Evolutionary conservation across 2,888 invertebrate genomes (phyloP).

Genomic region (Brachypalpus laphriformis): DNA sequence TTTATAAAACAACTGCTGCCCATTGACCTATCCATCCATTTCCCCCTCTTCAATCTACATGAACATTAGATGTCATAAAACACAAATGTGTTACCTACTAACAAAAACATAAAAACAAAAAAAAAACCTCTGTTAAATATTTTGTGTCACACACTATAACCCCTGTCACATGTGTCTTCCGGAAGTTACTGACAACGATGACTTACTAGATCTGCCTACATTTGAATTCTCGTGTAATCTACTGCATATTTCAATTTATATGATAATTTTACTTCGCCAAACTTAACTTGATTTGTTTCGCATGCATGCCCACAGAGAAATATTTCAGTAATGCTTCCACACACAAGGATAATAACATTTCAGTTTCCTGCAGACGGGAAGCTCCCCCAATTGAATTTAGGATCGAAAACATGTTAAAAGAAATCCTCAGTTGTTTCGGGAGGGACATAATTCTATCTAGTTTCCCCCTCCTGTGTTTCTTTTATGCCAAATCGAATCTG

Average conservation of each 20-base stretch:
- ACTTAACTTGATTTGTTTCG: constrained; percentile 66
- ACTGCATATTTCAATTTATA: constrained; percentile 68
- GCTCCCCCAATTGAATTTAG: constrained; percentile 43
- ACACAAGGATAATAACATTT: constrained; percentile 56
- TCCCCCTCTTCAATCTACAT: too few relatives aligned
- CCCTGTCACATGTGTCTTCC: background rate
- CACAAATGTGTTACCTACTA: too few relatives aligned
- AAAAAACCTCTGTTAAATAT: too few relatives aligned
- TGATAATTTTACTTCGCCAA: constrained; percentile 65
- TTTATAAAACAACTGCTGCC: too few relatives aligned
- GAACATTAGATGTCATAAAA: too few relatives aligned
- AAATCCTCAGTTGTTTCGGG: background rate
- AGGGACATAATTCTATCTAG: background rate
- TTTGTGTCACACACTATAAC: constrained; percentile 7
- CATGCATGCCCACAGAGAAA: constrained; percentile 36
- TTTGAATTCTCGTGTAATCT: constrained; percentile 26
- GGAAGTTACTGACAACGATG: constrained; percentile 8
- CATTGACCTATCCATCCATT: too few relatives aligned
- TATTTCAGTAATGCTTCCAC: background rate
- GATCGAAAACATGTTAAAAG: constrained; percentile 20
- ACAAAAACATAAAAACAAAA: too few relatives aligned
- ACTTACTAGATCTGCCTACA: constrained; percentile 10
- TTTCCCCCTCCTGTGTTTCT: background rate
- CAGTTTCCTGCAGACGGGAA: background rate
- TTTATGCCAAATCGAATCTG: constrained; percentile 11